Conservation (phyloP, 2,797 vertebrate species). For the Scyliorhinus canicula region DNA sequence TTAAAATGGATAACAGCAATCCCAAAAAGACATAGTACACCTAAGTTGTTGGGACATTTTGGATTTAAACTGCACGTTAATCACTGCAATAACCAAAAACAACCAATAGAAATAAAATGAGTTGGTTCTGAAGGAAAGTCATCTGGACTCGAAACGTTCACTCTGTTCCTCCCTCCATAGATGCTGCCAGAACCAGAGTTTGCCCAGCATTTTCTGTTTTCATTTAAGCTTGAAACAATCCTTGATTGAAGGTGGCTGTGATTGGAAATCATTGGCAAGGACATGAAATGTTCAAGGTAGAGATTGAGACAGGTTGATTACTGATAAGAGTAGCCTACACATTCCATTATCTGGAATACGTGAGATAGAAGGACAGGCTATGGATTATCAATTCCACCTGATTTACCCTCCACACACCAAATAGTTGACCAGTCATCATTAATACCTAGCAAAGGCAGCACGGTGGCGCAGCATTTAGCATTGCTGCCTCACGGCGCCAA, state of each 20-base stretch:
- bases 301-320: not conserved
- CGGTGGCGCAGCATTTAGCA: too few species aligned
- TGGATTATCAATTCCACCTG: not conserved
- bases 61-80: not conserved
- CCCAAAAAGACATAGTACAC: not conserved
- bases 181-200: too few species aligned
- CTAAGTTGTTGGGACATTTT: not conserved
- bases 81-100: not conserved
- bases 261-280: not conserved
- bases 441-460: too few species aligned
- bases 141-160: too few species aligned
- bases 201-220: too few species aligned
- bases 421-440: too few species aligned
- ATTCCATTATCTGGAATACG: not conserved
- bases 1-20: not conserved
- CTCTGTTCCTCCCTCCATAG: too few species aligned
- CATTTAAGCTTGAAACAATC: not conserved
- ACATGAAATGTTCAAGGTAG: not conserved
- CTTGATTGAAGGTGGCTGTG: not conserved
- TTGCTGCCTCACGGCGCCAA: too few species aligned
- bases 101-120: not conserved
- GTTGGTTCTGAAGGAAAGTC: too few species aligned
- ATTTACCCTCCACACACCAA: not conserved
- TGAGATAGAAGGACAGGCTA: not conserved
- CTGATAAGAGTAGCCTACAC: not conserved